Evolutionary conservation across 1,140 invertebrate species (phyloP).

Genomic region (Lysiphlebus fabarum): DNA sequence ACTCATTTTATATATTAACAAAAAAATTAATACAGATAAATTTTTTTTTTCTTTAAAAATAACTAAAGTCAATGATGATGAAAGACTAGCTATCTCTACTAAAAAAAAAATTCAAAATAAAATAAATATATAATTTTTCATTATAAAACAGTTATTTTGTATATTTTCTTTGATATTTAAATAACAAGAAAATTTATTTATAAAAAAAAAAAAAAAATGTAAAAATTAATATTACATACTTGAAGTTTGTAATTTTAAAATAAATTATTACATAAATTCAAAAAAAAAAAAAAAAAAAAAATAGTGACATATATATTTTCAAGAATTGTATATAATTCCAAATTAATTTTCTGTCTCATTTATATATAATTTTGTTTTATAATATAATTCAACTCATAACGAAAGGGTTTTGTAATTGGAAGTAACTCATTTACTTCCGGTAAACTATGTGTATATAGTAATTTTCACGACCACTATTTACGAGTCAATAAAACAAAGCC

Average conservation of each 20-base stretch:
- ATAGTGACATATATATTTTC: background rate
- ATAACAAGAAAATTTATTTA: no score
- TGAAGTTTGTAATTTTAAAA: no score
- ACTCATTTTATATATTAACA: background rate
- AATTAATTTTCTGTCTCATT: no score
- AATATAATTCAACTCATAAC: constrained; percentile 18
- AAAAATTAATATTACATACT: no score
- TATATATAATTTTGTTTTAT: background rate
- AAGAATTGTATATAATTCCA: no score
- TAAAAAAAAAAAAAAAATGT: no score
- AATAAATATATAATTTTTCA: no score
- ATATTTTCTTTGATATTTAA: no score
- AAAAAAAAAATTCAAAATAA: no score
- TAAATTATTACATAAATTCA: background rate
- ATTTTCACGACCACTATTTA: constrained; percentile 31
- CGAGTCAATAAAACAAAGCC: constrained; percentile 40
- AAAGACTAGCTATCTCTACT: no score
- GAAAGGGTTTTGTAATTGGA: constrained; percentile 34
- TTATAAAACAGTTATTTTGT: no score
- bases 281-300: background rate
- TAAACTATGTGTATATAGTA: constrained; percentile 17
- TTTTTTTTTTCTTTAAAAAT: background rate
- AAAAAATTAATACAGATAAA: constrained; percentile 9
- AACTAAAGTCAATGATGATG: no score
- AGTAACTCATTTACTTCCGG: constrained; percentile 34